Base-by-base conservation (phyloP, 2,888 invertebrate species). In the Saturnia japonica region DNA sequence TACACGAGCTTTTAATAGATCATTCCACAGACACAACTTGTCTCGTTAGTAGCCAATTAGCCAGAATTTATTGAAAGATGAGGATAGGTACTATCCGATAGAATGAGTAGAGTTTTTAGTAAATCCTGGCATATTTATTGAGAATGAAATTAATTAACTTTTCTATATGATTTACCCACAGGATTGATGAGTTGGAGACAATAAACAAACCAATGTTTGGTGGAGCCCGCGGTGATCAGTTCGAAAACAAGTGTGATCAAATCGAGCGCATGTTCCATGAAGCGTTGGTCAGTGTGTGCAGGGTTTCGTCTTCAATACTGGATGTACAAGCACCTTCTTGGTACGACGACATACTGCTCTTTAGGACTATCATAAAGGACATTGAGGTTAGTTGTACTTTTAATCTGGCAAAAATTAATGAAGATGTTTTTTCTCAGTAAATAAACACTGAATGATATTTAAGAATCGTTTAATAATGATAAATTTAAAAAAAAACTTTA, bases 291-390 rank as follows among this genome's bases (percentile, higher is more conserved):
- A 91, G 94, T 19, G 94, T 98, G 64, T 91, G 95, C 76, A 84
- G 88, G 11, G 96, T 96, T 1, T 95, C 95, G 51, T 83, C 93
- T 28, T 95, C 95, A 42, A 96, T 98, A 73, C 89, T 97, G n/a
- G 95, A 97, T 78, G 97, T 98, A 0, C 96, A 97, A 83, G 95
- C 96, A 47, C 95, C 96, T 0, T 95, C 96, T n/a, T 98, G 98
- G 98, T 96, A 96, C 85, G 96, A 97, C 78, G 96, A 96, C 74
- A 95, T 96, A 80, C 88, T 95, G 66, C 90, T 92, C 76, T 96
- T 96, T 80, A 93, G 95, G 71, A 89, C 90, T 1, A 88, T 94
- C 69, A 94, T 96, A 78, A 95, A 95, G 81, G 95, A 96, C 76
- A 95, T 96, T 71, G 96, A 96, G 88, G 95, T 91, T 71, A 73